phyloP scores from a whole-genome alignment of 2,113 vertebrate genomes.

The Naja naja region DNA sequence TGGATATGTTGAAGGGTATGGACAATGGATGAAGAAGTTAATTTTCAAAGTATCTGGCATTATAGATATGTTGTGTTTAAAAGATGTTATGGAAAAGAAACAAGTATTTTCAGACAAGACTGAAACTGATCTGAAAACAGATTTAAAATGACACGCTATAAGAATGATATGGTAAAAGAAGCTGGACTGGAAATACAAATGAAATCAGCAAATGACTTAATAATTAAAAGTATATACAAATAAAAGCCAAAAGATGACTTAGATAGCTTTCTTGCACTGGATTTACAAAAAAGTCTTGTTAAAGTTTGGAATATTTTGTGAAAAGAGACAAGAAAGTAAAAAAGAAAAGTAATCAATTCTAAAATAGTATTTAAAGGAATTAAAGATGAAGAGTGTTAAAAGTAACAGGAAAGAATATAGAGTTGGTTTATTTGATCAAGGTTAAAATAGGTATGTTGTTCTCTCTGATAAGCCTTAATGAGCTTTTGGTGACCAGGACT shows the following conservation, averaged over 20 bases:
- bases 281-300: not conserved
- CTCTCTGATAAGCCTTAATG: not conserved
- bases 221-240: not conserved
- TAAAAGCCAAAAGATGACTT: not conserved
- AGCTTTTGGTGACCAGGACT: not conserved
- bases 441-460: not conserved
- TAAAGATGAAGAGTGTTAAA: not conserved
- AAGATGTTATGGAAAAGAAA: not conserved
- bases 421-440: not conserved
- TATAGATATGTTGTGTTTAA: not conserved
- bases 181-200: not conserved
- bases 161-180: not conserved
- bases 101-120: not conserved
- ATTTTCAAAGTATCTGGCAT: not conserved
- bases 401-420: not conserved
- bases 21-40: not conserved
- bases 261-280: not conserved
- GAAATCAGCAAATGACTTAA: not conserved
- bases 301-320: not conserved
- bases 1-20: not conserved
- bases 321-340: not conserved
- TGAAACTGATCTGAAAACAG: not conserved
- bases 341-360: not conserved
- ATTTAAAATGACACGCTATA: not conserved
- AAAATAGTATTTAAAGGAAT: not conserved